These are phyloP conservation scores for Thalassarche chlororhynchos DNA, from an alignment of 2,113 vertebrate genomes.

Conservation along the genomic window DNA sequence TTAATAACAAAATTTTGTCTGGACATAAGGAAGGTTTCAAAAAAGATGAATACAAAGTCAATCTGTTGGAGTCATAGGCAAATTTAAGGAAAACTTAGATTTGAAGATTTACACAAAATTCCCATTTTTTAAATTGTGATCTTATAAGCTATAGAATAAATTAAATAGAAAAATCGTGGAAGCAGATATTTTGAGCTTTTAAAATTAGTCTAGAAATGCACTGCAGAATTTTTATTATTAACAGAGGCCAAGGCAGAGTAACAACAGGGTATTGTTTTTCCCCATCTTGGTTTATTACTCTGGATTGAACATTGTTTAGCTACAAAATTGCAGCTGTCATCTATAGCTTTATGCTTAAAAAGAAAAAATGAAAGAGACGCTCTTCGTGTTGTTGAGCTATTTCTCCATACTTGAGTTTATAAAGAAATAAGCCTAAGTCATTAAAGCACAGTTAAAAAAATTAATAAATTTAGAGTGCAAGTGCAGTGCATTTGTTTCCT, in stretches of 20 bases:
- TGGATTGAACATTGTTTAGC: neutral
- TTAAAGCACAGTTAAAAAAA: slow-evolving; percentile 67
- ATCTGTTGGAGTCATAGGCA: neutral
- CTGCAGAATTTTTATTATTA: neutral
- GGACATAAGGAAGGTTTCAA: neutral
- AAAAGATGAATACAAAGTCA: neutral
- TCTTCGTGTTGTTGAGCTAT: slow-evolving; percentile 9
- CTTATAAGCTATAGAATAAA: neutral
- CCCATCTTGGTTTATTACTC: neutral
- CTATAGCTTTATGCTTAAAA: neutral
- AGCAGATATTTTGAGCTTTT: neutral
- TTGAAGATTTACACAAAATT: neutral
- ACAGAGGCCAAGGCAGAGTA: neutral
- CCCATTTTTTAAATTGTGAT: neutral
- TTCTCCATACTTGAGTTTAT: slow-evolving; percentile 22
- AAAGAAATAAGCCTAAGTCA: slow-evolving; percentile 23
- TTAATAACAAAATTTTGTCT: neutral
- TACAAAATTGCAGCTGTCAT: neutral
- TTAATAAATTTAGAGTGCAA: slow-evolving; percentile 69
- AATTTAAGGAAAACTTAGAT: neutral
- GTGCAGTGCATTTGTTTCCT: slow-evolving; percentile 70
- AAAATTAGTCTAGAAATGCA: neutral
- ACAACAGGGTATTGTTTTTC: neutral
- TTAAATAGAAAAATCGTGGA: neutral
- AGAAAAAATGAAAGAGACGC: neutral